Conservation (phyloP, 2,888 invertebrate genomes). For the Drosophila limbata region DNA sequence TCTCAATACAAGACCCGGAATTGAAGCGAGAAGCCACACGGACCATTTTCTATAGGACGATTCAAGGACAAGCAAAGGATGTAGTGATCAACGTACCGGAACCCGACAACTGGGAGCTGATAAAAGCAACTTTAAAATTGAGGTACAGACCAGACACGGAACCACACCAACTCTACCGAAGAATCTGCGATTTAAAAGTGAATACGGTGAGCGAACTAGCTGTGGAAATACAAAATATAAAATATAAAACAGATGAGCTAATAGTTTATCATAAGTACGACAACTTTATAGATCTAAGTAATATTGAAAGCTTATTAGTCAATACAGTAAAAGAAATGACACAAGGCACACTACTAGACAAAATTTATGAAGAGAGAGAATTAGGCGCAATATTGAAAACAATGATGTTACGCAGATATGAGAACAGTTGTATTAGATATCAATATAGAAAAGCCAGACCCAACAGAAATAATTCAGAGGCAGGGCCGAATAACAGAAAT, state of each 20-base stretch:
- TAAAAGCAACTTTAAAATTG: slow-evolving; percentile 2
- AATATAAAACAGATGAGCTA: slow-evolving; percentile 1
- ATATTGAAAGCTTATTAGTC: slow-evolving; percentile 1
- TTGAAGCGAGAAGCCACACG: slow-evolving; percentile 6
- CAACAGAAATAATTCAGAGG: slow-evolving; percentile 1
- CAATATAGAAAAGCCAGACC: background rate
- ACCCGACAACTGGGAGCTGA: slow-evolving; percentile 18
- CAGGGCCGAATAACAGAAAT: background rate
- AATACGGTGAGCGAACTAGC: background rate
- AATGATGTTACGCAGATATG: too few species aligned
- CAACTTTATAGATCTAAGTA: slow-evolving; percentile 3
- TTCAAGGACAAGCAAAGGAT: slow-evolving; percentile 21
- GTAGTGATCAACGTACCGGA: slow-evolving; percentile 17
- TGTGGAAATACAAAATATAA: slow-evolving; percentile 1
- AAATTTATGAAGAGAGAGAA: slow-evolving; percentile 1
- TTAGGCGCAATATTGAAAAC: too few species aligned
- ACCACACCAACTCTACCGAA: too few species aligned
- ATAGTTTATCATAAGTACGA: slow-evolving; percentile 5
- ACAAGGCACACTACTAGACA: slow-evolving; percentile 5
- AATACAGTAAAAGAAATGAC: slow-evolving; percentile 9
- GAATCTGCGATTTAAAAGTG: too few species aligned
- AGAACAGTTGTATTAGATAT: too few species aligned
- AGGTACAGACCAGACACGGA: background rate
- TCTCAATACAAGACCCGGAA: slow-evolving; percentile 3
- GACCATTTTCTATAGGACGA: slow-evolving; percentile 19